A percentile compares a stretch with the other conserved stretches of the same genome.
phyloP scores from a whole-genome alignment of 2,888 invertebrate genomes.

The Trissolcus japonicus region DNA sequence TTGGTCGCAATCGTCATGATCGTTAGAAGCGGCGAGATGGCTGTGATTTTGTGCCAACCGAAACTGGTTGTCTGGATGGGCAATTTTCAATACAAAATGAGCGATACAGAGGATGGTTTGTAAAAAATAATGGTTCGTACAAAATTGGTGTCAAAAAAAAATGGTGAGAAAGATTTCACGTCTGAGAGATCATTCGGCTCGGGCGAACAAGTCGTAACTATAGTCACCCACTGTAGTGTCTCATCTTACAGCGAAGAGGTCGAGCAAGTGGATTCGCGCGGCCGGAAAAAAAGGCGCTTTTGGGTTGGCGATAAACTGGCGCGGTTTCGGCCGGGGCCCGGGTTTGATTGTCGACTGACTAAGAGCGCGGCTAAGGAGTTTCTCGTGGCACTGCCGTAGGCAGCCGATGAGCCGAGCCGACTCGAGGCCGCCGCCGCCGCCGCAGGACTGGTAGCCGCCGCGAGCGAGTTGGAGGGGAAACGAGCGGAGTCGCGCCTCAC shows the following conservation, averaged over 20 bases:
- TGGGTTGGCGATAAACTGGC: conserved; percentile 7
- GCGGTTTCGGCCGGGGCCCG: conserved; percentile 46
- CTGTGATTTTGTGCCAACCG: neutral
- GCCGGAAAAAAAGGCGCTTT: neutral
- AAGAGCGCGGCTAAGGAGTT: conserved; percentile 65
- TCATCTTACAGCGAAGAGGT: conserved; percentile 38
- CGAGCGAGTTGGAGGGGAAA: conserved; percentile 40
- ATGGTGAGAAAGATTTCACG: neutral
- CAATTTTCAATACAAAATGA: neutral
- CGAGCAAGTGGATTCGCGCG: conserved; percentile 34
- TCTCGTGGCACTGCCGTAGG: conserved; percentile 64
- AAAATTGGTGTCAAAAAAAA: neutral
- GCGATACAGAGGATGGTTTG: neutral
- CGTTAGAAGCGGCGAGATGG: no score
- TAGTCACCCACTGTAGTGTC: conserved; percentile 38
- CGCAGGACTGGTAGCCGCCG: conserved; percentile 63
- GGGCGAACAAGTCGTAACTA: conserved; percentile 12
- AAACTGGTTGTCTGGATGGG: neutral
- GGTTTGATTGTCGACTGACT: conserved; percentile 61
- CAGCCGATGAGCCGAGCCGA: conserved; percentile 63
- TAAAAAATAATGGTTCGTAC: neutral
- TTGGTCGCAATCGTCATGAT: neutral
- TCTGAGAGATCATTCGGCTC: conserved; percentile 36
- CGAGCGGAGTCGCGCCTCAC: conserved; percentile 32
- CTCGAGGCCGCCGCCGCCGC: conserved; percentile 61